Evolutionary conservation across 1,140 invertebrate genomes (phyloP).

Genomic region (Drosophila guanche): DNA sequence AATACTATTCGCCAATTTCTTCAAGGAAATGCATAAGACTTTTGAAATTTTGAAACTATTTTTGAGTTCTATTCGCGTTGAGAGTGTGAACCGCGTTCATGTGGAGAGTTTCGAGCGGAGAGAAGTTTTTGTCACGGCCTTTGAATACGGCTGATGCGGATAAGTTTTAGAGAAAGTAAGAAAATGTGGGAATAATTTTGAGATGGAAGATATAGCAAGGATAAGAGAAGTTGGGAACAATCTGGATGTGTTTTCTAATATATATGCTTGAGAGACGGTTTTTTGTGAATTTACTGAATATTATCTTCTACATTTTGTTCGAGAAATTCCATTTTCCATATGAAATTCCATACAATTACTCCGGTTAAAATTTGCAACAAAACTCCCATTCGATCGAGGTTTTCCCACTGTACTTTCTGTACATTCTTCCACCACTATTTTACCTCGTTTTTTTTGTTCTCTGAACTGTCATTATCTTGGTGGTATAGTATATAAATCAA

Average conservation of each 20-base stretch:
- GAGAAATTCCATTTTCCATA: too few relatives aligned
- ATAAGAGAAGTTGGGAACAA: background rate
- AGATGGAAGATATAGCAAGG: background rate
- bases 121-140: slow-evolving; percentile 19
- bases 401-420: too few relatives aligned
- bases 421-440: too few relatives aligned
- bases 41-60: slow-evolving; percentile 32
- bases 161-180: background rate
- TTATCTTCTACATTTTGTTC: too few relatives aligned
- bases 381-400: too few relatives aligned
- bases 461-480: background rate
- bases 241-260: too few relatives aligned
- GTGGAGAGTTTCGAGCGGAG: slow-evolving; percentile 2
- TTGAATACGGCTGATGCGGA: slow-evolving; percentile 59
- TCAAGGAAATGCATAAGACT: slow-evolving; percentile 63
- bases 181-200: background rate
- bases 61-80: slow-evolving; percentile 28
- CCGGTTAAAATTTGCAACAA: too few relatives aligned
- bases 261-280: too few relatives aligned
- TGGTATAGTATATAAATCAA: slow-evolving; percentile 2
- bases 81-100: slow-evolving; percentile 6
- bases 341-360: too few relatives aligned
- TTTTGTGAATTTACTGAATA: too few relatives aligned
- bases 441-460: too few relatives aligned
- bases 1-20: slow-evolving; percentile 6